A percentile compares a stretch with the other conserved stretches of the same genome.
These are phyloP conservation scores for Philantomba maxwellii DNA, from an alignment of 2,113 vertebrate species.

Conservation along the genomic window DNA sequence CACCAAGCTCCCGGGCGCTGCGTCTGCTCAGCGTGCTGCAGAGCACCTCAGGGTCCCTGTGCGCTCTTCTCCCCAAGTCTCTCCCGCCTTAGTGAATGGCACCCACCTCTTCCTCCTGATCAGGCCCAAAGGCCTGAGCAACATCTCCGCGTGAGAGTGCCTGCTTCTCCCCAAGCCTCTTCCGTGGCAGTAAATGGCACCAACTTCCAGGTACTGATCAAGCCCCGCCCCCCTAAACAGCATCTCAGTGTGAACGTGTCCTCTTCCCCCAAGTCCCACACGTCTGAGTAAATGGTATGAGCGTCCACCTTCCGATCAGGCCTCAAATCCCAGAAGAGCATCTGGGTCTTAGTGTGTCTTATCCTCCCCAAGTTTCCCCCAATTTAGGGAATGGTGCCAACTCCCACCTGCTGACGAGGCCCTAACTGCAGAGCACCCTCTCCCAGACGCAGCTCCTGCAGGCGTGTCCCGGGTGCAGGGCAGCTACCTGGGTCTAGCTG, in stretches of 20 bases:
- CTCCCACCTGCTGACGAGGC: neutral
- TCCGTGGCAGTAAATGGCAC: too few relatives aligned
- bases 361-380: neutral
- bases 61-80: neutral
- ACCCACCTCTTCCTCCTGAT: too few relatives aligned
- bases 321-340: neutral
- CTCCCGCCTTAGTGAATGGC: neutral
- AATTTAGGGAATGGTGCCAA: neutral
- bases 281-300: neutral
- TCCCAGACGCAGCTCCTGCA: too few relatives aligned
- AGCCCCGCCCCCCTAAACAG: too few relatives aligned
- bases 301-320: neutral
- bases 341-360: neutral
- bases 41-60: too few relatives aligned
- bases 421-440: neutral
- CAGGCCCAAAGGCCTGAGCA: too few relatives aligned
- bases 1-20: too few relatives aligned
- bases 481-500: neutral
- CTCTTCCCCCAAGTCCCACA: neutral
- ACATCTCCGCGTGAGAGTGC: too few relatives aligned
- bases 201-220: too few relatives aligned
- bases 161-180: too few relatives aligned
- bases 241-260: too few relatives aligned
- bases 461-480: rapidly evolving
- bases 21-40: too few relatives aligned